Base-by-base conservation (phyloP, 2,113 vertebrate genomes). In the Bettongia penicillata region DNA sequence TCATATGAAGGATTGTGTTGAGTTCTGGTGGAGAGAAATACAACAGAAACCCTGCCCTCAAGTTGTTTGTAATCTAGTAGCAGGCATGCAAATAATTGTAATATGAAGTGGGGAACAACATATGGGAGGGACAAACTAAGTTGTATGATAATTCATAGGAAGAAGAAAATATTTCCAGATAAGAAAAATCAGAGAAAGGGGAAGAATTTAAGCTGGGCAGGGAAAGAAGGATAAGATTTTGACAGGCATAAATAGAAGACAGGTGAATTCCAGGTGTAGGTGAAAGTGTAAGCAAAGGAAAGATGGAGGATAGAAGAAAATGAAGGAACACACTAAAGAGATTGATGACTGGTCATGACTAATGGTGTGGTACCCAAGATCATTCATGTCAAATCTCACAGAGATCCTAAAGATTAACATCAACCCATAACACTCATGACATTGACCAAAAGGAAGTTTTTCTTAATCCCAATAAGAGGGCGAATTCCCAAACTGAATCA, bases 401-500 rank as follows among this genome's bases (percentile, higher is more conserved):
- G 61, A 61, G 93, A 55, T 24, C 43, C 68, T 77, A 0, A 49
- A 22, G 94, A 51, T 52, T 92, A 95, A 91, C 25, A 61, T 89
- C 31, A 91, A 61, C 12, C 47, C 94, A 89, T 91, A 50, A 48
- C 28, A 91, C 93, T 90, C 51, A 61, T 49, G 48, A 92, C 61
- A 14, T 93, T 95, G 94, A 93, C 53, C 91, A 96, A 94, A 94
- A 90, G 55, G 91, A 50, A 28, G 43, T 49, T 94, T 95, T 55
- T 91, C 57, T 51, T 95, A 92, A 93, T 92, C 12, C 53, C 47
- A 89, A 49, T 37, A 57, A 90, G 96, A 92, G 96, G 50, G 1
- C 31, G 51, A 93, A 53, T 97, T 97, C 94, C 51, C 96, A 89
- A 6, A 1, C 94, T 94, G 92, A 84, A 96, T 92, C 11, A 91